A percentile compares a stretch with the other conserved stretches of the same genome.
phyloP scores from a whole-genome alignment of 2,888 invertebrate species.

The Tricholauxania praeusta region DNA sequence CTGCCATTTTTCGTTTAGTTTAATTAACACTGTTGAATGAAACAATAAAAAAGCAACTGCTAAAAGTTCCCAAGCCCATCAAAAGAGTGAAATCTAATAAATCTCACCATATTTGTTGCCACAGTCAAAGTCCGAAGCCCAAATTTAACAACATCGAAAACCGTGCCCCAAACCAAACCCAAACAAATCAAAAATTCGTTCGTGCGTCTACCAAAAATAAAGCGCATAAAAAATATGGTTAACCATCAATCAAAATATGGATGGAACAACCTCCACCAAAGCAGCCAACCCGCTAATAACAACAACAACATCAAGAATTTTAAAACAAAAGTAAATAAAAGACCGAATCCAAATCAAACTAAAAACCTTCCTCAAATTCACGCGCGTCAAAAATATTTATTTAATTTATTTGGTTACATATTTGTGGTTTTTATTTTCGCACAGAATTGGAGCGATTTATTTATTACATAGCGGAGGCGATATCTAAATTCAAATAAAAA shows the following conservation, averaged over 20 bases:
- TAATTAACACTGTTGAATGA: constrained; percentile 22
- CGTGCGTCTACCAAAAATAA: constrained; percentile 19
- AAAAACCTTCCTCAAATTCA: constrained; percentile 31
- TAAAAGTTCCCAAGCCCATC: constrained; percentile 18
- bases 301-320: constrained; percentile 5
- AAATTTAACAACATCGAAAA: background rate
- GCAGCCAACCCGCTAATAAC: background rate
- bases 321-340: background rate
- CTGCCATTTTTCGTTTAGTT: background rate
- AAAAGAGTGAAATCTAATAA: constrained; percentile 15
- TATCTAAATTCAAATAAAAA: too few species aligned
- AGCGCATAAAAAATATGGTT: constrained; percentile 21
- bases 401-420: constrained; percentile 27
- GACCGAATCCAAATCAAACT: constrained; percentile 8
- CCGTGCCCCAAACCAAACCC: constrained; percentile 14
- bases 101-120: constrained; percentile 31
- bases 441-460: too few species aligned
- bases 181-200: constrained; percentile 35
- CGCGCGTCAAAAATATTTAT: constrained; percentile 32
- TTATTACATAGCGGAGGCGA: too few species aligned
- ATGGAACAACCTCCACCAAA: constrained; percentile 14
- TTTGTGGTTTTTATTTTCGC: background rate
- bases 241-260: constrained; percentile 34
- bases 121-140: background rate
- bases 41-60: background rate